Percentiles rank a stretch among this genome's conserved stretches.
Conservation (phyloP, 2,888 invertebrate species). For the Anarsia innoxiella region DNA sequence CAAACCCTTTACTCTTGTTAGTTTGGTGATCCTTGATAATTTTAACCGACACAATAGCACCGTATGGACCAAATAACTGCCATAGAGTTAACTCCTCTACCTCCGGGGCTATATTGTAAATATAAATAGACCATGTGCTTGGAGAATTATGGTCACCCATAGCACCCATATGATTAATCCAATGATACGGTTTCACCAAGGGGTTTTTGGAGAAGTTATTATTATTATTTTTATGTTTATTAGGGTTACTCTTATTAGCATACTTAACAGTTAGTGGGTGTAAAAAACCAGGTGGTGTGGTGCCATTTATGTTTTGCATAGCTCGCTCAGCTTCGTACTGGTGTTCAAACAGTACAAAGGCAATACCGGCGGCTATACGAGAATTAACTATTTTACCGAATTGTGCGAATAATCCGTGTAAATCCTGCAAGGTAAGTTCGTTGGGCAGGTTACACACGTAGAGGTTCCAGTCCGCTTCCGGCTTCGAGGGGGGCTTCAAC, state of each 20-base stretch:
- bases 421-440: slow-evolving; percentile 73
- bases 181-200: slow-evolving; percentile 65
- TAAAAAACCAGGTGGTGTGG: slow-evolving; percentile 69
- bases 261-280: slow-evolving; percentile 75
- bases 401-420: slow-evolving; percentile 73
- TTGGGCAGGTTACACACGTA: slow-evolving; percentile 75
- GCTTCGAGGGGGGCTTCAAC: slow-evolving; percentile 67
- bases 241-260: slow-evolving; percentile 73
- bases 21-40: slow-evolving; percentile 73
- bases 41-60: slow-evolving; percentile 74
- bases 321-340: slow-evolving; percentile 71
- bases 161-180: slow-evolving; percentile 69
- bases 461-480: slow-evolving; percentile 74
- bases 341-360: slow-evolving; percentile 70
- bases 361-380: slow-evolving; percentile 72
- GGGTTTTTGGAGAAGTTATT: slow-evolving; percentile 65
- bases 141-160: slow-evolving; percentile 68
- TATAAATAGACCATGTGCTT: slow-evolving; percentile 72
- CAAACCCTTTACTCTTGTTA: slow-evolving; percentile 73
- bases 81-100: slow-evolving; percentile 71
- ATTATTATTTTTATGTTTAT: slow-evolving; percentile 69
- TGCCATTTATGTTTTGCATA: slow-evolving; percentile 65
- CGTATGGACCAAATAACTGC: slow-evolving; percentile 73
- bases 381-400: slow-evolving; percentile 75
- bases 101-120: slow-evolving; percentile 71